phyloP scores from a whole-genome alignment of 2,113 vertebrate genomes.

The Sporophila hypoxantha region DNA sequence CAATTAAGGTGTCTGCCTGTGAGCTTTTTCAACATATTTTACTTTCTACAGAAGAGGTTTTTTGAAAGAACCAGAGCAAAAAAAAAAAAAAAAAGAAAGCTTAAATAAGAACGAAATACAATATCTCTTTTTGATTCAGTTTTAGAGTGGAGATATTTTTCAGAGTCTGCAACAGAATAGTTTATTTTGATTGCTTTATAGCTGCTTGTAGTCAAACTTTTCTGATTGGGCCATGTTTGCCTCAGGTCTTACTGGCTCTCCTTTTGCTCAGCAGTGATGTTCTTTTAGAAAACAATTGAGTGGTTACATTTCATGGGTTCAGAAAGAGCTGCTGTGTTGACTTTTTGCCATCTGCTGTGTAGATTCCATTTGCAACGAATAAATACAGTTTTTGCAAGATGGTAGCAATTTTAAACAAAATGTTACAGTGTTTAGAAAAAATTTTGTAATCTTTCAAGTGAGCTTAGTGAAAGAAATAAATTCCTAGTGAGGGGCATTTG shows the following conservation, averaged over 20 bases:
- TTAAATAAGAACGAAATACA: neutral
- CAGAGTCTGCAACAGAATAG: neutral
- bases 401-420: neutral
- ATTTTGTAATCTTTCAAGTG: neutral
- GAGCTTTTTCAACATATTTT: neutral
- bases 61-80: neutral
- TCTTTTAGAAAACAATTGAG: neutral
- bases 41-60: neutral
- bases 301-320: neutral
- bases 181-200: neutral
- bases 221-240: neutral
- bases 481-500: neutral
- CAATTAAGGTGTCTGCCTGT: neutral
- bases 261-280: neutral
- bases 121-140: neutral
- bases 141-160: neutral
- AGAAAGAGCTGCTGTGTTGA: neutral
- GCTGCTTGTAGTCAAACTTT: neutral
- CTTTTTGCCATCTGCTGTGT: neutral
- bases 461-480: neutral
- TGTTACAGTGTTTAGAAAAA: neutral
- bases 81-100: neutral
- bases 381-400: neutral
- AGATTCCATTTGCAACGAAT: neutral
- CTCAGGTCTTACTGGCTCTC: neutral